phyloP scores from a whole-genome alignment of 1,140 invertebrate species.

The Zaprionus camerounensis region DNA sequence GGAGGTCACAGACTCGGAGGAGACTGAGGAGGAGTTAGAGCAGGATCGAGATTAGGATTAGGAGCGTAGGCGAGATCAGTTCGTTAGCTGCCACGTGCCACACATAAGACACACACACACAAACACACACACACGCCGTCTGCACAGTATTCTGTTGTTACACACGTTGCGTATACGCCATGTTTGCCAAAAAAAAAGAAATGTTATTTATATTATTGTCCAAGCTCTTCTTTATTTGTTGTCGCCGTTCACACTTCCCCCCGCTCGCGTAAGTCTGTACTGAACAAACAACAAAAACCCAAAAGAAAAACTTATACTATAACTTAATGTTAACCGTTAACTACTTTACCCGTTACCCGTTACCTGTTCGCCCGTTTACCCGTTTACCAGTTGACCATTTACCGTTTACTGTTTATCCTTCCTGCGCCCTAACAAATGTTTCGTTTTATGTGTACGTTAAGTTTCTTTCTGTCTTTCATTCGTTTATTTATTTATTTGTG shows the following conservation, averaged over 20 bases:
- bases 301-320: constrained; percentile 26
- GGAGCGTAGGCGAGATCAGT: background rate
- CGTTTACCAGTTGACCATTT: constrained; percentile 26
- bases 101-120: background rate
- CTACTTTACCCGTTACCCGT: constrained; percentile 60
- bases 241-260: constrained; percentile 76
- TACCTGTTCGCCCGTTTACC: constrained; percentile 63
- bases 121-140: background rate
- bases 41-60: constrained; percentile 20
- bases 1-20: background rate
- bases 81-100: constrained; percentile 28
- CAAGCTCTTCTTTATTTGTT: constrained; percentile 79
- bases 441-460: constrained; percentile 55
- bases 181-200: constrained; percentile 44
- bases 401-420: constrained; percentile 16
- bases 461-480: constrained; percentile 12
- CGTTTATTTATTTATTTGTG: constrained; percentile 48
- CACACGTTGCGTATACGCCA: constrained; percentile 46
- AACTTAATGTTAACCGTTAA: constrained; percentile 66
- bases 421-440: constrained; percentile 42
- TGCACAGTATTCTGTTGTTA: constrained; percentile 48
- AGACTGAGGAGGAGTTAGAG: constrained; percentile 50
- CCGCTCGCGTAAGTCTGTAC: constrained; percentile 72
- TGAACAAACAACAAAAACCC: constrained; percentile 31
- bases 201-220: constrained; percentile 47